Conservation (phyloP, 2,888 invertebrate species). For the Frankliniella fusca region DNA sequence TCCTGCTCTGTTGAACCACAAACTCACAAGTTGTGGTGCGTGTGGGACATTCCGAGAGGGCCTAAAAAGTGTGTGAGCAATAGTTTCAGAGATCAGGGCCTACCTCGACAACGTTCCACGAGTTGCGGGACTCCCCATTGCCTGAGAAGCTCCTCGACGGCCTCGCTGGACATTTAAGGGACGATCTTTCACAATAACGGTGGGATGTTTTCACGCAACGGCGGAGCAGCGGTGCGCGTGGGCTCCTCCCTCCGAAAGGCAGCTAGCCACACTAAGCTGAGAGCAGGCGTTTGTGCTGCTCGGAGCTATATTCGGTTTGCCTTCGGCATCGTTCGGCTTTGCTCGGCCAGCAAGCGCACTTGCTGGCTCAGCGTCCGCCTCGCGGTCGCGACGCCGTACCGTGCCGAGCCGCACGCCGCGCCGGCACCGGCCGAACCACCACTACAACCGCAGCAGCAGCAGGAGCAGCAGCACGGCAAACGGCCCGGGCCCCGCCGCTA, state of each 20-base stretch:
- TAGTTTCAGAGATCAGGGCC: not conserved
- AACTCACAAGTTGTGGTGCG: too few relatives aligned
- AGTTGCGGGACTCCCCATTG: slow-evolving; percentile 1
- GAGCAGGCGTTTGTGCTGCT: not conserved
- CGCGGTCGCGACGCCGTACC: not conserved
- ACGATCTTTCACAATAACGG: not conserved
- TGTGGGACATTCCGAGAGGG: too few relatives aligned
- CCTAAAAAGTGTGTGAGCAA: too few relatives aligned
- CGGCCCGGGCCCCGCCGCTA: not conserved
- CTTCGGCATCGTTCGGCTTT: slow-evolving; percentile 19
- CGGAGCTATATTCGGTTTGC: slow-evolving; percentile 10
- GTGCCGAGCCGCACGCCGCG: not conserved
- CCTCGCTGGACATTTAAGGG: not conserved
- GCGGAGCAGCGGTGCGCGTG: not conserved
- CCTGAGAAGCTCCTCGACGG: not conserved
- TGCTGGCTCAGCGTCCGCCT: slow-evolving; percentile 3
- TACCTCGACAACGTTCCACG: not conserved
- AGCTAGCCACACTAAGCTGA: not conserved
- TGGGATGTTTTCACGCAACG: not conserved
- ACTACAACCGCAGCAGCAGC: not conserved
- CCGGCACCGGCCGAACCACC: too few relatives aligned
- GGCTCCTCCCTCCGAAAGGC: not conserved
- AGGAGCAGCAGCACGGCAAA: not conserved
- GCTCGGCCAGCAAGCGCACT: slow-evolving; percentile 21
- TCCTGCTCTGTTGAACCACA: not conserved